Conservation (phyloP, 2,888 invertebrate genomes). For the Anthophora plumipes region DNA sequence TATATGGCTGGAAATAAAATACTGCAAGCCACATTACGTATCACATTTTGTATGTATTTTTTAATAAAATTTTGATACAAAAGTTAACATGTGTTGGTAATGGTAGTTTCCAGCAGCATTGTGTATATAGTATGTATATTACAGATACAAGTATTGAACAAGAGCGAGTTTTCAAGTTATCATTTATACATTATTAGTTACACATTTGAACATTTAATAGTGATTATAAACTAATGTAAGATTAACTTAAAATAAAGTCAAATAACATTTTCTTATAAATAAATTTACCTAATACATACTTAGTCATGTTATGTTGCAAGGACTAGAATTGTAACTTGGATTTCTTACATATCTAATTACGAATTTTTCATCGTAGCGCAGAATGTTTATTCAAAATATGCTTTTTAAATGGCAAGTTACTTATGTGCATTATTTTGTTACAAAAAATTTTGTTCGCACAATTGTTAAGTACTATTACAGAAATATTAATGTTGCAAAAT, state of each 20-base stretch:
- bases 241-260: slow-evolving; percentile 24
- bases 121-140: slow-evolving; percentile 12
- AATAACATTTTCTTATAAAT: slow-evolving; percentile 31
- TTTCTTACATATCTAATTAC: slow-evolving; percentile 38
- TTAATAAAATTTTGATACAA: slow-evolving; percentile 67
- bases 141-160: slow-evolving; percentile 29
- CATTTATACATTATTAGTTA: slow-evolving; percentile 9
- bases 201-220: slow-evolving; percentile 19
- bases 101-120: slow-evolving; percentile 34
- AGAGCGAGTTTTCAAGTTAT: slow-evolving; percentile 5
- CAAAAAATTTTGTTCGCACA: slow-evolving; percentile 33
- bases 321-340: slow-evolving; percentile 53
- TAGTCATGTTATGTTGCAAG: slow-evolving; percentile 32
- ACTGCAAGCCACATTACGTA: slow-evolving; percentile 42
- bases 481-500: slow-evolving; percentile 38
- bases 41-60: slow-evolving; percentile 63
- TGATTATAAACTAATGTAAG: slow-evolving; percentile 38
- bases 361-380: slow-evolving; percentile 43
- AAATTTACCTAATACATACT: slow-evolving; percentile 40
- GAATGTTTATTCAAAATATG: slow-evolving; percentile 16
- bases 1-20: slow-evolving; percentile 41
- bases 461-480: slow-evolving; percentile 48
- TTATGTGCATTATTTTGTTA: slow-evolving; percentile 13
- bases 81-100: slow-evolving; percentile 47
- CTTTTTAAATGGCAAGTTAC: slow-evolving; percentile 39